phyloP scores from a whole-genome alignment of 2,888 invertebrate species.

The Microchrysa polita region DNA sequence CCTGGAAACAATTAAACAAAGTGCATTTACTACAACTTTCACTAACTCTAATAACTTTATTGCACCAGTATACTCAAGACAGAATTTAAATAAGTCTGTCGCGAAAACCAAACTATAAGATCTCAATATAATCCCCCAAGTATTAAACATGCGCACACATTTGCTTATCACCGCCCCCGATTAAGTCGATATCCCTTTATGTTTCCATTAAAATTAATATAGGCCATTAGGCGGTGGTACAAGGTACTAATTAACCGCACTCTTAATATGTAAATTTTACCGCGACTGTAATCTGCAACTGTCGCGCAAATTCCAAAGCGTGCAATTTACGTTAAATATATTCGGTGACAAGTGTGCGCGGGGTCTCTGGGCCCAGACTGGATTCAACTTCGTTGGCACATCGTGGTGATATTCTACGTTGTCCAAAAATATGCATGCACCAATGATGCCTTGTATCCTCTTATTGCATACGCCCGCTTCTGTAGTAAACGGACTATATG shows the following conservation, averaged over 20 bases:
- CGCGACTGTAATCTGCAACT: constrained; percentile 21
- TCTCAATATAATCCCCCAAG: too few species aligned
- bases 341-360: constrained; percentile 9
- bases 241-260: constrained; percentile 35
- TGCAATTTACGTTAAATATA: constrained; percentile 21
- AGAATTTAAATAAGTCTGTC: too few species aligned
- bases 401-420: not conserved
- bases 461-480: too few species aligned
- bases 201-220: constrained; percentile 36
- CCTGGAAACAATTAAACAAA: too few species aligned
- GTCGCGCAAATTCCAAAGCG: constrained; percentile 17
- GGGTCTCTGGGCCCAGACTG: not conserved
- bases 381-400: not conserved
- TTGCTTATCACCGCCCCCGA: constrained; percentile 25
- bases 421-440: too few species aligned
- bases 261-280: constrained; percentile 37
- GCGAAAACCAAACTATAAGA: too few species aligned
- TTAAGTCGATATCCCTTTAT: constrained; percentile 21
- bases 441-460: too few species aligned
- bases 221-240: constrained; percentile 10
- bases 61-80: too few species aligned
- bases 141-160: not conserved
- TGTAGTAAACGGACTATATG: too few species aligned
- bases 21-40: too few species aligned
- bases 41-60: too few species aligned